Evolutionary conservation across 2,797 vertebrate species (phyloP).

Genomic region (Pristis pectinata): DNA sequence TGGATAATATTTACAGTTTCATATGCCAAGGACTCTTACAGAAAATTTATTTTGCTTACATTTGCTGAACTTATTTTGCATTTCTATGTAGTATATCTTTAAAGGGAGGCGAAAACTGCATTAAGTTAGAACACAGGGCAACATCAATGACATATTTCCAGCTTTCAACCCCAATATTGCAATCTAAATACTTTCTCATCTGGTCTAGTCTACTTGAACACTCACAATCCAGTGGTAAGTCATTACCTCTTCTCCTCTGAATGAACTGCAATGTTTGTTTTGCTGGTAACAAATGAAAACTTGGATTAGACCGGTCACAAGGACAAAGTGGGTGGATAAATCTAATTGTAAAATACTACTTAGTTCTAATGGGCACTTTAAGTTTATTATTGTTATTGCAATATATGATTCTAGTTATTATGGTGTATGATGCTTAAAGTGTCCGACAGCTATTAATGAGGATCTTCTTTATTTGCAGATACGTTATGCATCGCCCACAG

Average conservation of each 20-base stretch:
- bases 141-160: not conserved
- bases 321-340: constrained; percentile 3
- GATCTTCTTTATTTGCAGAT: constrained; percentile 15
- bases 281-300: constrained; percentile 17
- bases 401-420: constrained; percentile 5
- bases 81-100: not conserved
- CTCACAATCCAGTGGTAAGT: not conserved
- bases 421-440: not conserved
- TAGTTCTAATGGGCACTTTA: not conserved
- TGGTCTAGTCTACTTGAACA: not conserved
- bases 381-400: constrained; percentile 29
- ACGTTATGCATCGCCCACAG: not conserved
- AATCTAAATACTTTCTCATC: not conserved
- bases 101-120: not conserved
- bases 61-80: not conserved
- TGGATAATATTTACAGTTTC: not conserved
- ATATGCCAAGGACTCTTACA: not conserved
- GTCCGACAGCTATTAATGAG: not conserved
- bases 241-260: not conserved
- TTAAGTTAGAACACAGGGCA: not conserved
- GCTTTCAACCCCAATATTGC: constrained; percentile 4
- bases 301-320: not conserved
- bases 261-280: constrained; percentile 1
- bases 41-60: not conserved
- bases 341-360: constrained; percentile 3